Base-by-base conservation (phyloP, 2,113 vertebrate genomes). In the Eretmochelys imbricata region DNA sequence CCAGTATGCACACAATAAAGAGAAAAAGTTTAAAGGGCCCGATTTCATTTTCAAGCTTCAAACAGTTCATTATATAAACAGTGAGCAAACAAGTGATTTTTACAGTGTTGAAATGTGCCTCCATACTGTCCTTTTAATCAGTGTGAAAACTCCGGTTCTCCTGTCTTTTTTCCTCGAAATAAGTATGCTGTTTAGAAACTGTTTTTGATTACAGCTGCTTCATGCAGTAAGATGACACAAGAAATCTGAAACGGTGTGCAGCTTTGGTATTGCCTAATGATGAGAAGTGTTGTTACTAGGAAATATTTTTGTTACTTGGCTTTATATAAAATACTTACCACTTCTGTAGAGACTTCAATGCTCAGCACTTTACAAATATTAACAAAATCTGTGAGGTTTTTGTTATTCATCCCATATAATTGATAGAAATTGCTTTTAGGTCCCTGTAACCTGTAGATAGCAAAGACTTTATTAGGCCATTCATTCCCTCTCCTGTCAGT, bases 141-240 rank as follows among this genome's bases (percentile, higher is more conserved):
- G 19, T 53, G 25, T 2, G 3, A 0, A 0, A 20, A 4, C 17
- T 8, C 42, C 72, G 17, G 2, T 35, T 48, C 3, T 62, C 82
- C 24, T 4, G 0, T 22, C 35, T 19, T 78, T 0, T 62, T 75
- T 59, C 55, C 22, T 80, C 12, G 16, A 85, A 51, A 79, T 4
- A 69, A 31, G 24, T 20, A 3, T 2, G 62, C 82, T 6, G 35
- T n/a, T 62, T 46, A 48, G 84, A 83, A 14, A 25, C 11, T 49
- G 12, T 42, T 55, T 3, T 84, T 51, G 13, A 19, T 79, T 46
- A 4, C 5, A 88, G 31, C 46, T 25, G 6, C 35, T 90, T 85
- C 2, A 3, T 0, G 0, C 42, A 0, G 0, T 50, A 3, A 11
- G 1, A 8, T 9, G 80, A 14, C 69, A 31, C 5, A 14, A 27